phyloP scores from a whole-genome alignment of 30 jellyfish, hydroid and myxozoan genomes.

The Hydra vulgaris region DNA sequence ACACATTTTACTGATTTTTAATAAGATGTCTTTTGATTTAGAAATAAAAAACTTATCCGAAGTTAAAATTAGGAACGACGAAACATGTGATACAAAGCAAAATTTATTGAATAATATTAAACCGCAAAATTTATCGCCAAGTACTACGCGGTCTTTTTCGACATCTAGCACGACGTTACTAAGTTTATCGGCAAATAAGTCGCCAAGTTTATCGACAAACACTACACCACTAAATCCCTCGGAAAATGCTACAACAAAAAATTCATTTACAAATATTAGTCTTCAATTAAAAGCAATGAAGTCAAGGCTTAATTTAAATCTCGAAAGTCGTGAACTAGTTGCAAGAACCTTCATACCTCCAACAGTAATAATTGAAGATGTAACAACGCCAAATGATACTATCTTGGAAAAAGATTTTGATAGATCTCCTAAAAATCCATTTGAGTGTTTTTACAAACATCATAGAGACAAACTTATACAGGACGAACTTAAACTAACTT shows the following conservation, averaged over 20 bases:
- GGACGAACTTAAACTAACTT: slow-evolving; percentile 35
- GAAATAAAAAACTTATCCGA: neutral
- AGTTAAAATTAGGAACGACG: too few relatives aligned
- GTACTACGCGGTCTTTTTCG: too few relatives aligned
- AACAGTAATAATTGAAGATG: neutral
- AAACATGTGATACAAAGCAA: neutral
- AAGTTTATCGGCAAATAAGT: too few relatives aligned
- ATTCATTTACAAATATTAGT: slow-evolving; percentile 1
- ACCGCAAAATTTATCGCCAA: too few relatives aligned
- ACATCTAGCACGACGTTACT: too few relatives aligned
- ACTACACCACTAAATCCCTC: too few relatives aligned
- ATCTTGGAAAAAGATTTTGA: neutral
- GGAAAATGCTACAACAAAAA: too few relatives aligned
- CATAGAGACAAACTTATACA: slow-evolving; percentile 43
- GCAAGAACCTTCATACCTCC: neutral
- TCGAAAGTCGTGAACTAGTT: neutral
- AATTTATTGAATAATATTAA: neutral
- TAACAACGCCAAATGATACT: neutral
- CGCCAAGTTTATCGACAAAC: too few relatives aligned
- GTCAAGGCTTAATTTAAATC: neutral
- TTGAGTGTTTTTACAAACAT: slow-evolving; percentile 40
- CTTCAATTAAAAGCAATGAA: slow-evolving; percentile 12
- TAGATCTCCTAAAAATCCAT: slow-evolving; percentile 5
- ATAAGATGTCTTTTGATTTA: neutral
- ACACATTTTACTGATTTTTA: too few relatives aligned